Conservation (phyloP, 1,140 invertebrate genomes). For the Anagrus nilaparvatae region DNA sequence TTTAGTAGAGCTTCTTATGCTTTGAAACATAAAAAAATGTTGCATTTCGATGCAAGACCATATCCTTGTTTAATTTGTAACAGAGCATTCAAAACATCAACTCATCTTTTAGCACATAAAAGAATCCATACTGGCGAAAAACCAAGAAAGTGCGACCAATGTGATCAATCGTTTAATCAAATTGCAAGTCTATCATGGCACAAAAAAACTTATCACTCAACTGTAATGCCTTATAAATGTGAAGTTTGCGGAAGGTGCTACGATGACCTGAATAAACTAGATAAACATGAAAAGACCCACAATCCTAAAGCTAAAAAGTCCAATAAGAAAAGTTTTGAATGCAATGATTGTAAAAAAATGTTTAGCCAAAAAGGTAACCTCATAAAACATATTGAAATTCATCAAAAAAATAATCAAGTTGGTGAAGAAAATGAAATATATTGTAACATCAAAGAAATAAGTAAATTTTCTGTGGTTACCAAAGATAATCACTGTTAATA, state of each 20-base stretch:
- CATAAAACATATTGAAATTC: too few relatives aligned
- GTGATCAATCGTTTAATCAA: slow-evolving; percentile 73
- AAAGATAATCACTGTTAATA: too few relatives aligned
- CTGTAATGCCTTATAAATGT: slow-evolving; percentile 71
- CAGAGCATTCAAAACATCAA: slow-evolving; percentile 75
- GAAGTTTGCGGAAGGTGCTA: slow-evolving; percentile 67
- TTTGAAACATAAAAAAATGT: slow-evolving; percentile 77
- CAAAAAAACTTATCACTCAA: slow-evolving; percentile 61
- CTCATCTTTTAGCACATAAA: slow-evolving; percentile 75
- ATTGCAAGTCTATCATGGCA: slow-evolving; percentile 60
- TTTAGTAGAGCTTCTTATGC: slow-evolving; percentile 91
- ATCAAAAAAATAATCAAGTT: too few relatives aligned
- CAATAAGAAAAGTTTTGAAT: too few relatives aligned
- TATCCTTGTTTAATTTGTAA: slow-evolving; percentile 79
- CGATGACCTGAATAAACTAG: too few relatives aligned
- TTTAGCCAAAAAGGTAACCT: too few relatives aligned
- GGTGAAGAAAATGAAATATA: too few relatives aligned
- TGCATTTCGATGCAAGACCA: slow-evolving; percentile 83
- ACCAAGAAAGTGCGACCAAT: slow-evolving; percentile 65
- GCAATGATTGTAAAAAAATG: too few relatives aligned
- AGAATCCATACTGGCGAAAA: slow-evolving; percentile 86
- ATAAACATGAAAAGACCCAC: too few relatives aligned
- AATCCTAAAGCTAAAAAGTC: too few relatives aligned
- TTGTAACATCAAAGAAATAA: too few relatives aligned
- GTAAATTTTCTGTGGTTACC: too few relatives aligned